Evolutionary conservation across 2,113 vertebrate genomes (phyloP).

Genomic region (Sinosuthora webbiana): DNA sequence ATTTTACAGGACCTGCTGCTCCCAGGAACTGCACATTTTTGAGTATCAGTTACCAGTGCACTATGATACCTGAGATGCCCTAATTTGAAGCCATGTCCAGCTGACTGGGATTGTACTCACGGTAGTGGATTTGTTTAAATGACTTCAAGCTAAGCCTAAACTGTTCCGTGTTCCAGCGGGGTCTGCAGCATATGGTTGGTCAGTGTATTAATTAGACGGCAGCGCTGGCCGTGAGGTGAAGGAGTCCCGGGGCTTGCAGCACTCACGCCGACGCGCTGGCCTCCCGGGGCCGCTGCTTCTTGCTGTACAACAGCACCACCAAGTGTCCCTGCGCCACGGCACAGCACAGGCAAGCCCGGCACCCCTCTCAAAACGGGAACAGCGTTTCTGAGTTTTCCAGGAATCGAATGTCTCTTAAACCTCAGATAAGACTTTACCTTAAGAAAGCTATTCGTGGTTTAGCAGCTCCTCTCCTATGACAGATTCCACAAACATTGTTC

Average conservation of each 20-base stretch:
- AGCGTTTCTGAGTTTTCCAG: background rate
- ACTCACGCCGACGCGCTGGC: rapidly evolving
- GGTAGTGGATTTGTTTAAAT: background rate
- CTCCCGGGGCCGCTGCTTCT: too few relatives aligned
- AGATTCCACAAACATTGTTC: background rate
- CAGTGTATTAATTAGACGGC: too few relatives aligned
- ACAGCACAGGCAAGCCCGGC: background rate
- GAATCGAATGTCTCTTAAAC: background rate
- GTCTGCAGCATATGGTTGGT: background rate
- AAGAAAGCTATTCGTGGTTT: background rate
- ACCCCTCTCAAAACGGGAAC: background rate
- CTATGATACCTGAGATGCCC: background rate
- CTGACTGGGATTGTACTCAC: background rate
- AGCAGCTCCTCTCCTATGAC: background rate
- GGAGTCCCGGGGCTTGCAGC: rapidly evolving
- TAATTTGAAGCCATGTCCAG: background rate
- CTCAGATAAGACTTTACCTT: background rate
- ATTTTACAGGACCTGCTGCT: background rate
- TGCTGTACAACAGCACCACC: constrained; percentile 23
- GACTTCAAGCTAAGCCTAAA: background rate
- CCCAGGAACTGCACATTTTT: background rate
- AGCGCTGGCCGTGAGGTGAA: rapidly evolving
- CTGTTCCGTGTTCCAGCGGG: background rate
- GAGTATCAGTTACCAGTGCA: background rate
- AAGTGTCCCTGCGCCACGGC: background rate